Evolutionary conservation across 1,140 invertebrate species (phyloP).

Genomic region (Musca domestica): DNA sequence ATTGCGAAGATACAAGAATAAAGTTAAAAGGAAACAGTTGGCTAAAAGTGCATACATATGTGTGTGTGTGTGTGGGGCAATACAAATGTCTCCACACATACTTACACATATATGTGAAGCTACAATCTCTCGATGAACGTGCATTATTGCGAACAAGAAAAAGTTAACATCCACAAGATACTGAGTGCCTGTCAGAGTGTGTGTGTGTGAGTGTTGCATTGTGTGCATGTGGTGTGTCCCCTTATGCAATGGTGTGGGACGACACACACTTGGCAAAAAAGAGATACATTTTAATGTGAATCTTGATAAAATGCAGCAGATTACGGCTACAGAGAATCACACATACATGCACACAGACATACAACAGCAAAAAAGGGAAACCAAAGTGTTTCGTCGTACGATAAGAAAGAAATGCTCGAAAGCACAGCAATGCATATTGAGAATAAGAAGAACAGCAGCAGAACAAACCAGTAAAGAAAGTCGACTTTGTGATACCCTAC

Average conservation of each 20-base stretch:
- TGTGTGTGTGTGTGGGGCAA: neutral
- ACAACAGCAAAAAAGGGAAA: conserved; percentile 24
- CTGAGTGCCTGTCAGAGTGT: conserved; percentile 24
- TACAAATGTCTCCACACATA: conserved; percentile 2
- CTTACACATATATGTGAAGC: neutral
- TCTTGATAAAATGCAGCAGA: conserved; percentile 48
- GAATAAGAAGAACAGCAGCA: neutral
- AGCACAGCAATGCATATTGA: neutral
- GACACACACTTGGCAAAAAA: conserved; percentile 30
- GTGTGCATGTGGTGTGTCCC: conserved; percentile 1
- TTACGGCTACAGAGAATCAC: conserved; percentile 39
- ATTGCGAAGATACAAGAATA: no score
- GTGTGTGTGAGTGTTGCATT: conserved; percentile 26
- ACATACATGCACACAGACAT: neutral
- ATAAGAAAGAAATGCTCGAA: conserved; percentile 18
- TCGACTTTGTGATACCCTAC: no score
- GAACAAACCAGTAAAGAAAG: neutral
- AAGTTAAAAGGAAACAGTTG: neutral
- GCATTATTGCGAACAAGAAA: neutral
- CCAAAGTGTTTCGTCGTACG: conserved; percentile 24
- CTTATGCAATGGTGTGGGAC: no score
- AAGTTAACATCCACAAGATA: neutral
- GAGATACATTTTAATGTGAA: conserved; percentile 54
- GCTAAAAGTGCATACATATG: neutral
- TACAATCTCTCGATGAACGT: neutral